Conservation (phyloP, 2,113 vertebrate genomes). For the Acanthochromis polyacanthus region DNA sequence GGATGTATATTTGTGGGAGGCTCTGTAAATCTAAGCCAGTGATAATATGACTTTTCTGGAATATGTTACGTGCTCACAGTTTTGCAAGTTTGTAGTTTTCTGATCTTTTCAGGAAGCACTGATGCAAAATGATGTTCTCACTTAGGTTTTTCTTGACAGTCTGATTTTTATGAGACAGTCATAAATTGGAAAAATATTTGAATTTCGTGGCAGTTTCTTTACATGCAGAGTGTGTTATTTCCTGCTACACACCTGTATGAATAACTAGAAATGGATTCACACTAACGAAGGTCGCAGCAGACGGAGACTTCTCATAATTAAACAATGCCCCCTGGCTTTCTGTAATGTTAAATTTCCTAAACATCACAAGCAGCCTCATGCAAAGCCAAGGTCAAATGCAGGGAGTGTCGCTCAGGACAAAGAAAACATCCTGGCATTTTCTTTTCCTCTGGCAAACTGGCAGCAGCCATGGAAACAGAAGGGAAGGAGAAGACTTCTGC, state of each 20-base stretch:
- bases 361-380: conserved; percentile 38
- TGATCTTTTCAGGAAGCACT: not conserved
- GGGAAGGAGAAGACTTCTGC: conserved; percentile 20
- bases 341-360: conserved; percentile 24
- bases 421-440: conserved; percentile 59
- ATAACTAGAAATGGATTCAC: not conserved
- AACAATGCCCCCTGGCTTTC: not conserved
- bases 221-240: not conserved
- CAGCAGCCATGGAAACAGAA: conserved; percentile 55
- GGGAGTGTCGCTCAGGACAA: conserved; percentile 54
- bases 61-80: not conserved
- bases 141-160: not conserved
- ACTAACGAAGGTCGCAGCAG: not conserved
- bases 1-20: not conserved
- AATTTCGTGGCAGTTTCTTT: not conserved
- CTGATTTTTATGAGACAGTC: not conserved
- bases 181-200: not conserved
- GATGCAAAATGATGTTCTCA: too few species aligned
- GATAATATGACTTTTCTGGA: not conserved
- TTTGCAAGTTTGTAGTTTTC: not conserved
- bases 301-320: not conserved
- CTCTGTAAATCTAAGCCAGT: too few species aligned
- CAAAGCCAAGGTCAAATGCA: conserved; percentile 61
- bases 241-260: not conserved
- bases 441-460: conserved; percentile 44